phyloP scores from a whole-genome alignment of 1,140 invertebrate species.

The Drosophila leontia region DNA sequence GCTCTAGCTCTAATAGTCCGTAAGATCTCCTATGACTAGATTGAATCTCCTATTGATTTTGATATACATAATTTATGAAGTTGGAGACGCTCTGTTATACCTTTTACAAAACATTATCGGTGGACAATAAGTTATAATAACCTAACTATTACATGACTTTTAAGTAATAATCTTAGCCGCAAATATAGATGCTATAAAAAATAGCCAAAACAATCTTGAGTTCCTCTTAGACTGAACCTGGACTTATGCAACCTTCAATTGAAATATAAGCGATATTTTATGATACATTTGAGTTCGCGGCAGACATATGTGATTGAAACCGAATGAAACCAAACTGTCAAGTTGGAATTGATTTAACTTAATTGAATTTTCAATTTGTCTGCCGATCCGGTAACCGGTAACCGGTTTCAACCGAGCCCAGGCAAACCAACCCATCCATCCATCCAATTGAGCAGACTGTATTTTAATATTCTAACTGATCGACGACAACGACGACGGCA shows the following conservation, averaged over 20 bases:
- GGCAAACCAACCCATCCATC: constrained; percentile 4
- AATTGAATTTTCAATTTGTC: constrained; percentile 66
- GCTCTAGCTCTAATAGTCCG: background rate
- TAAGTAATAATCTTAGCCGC: background rate
- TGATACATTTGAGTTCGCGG: constrained; percentile 20
- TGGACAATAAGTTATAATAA: background rate
- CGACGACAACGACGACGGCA: constrained; percentile 10
- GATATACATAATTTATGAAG: background rate
- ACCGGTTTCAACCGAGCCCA: constrained; percentile 50
- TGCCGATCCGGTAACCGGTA: constrained; percentile 22
- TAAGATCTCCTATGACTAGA: background rate
- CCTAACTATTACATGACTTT: background rate
- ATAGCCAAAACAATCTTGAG: background rate
- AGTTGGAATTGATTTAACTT: constrained; percentile 63
- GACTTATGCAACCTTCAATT: constrained; percentile 16
- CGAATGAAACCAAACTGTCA: constrained; percentile 28
- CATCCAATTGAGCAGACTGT: constrained; percentile 36
- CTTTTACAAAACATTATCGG: background rate
- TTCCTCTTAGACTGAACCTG: background rate
- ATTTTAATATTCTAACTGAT: constrained; percentile 27
- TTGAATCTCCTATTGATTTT: background rate
- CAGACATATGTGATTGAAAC: constrained; percentile 21
- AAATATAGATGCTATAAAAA: background rate
- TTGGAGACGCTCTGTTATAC: background rate
- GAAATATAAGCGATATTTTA: background rate